phyloP scores from a whole-genome alignment of 37 sponge, comb jelly and placozoan species.

The Halisarca cf. caerulea region DNA sequence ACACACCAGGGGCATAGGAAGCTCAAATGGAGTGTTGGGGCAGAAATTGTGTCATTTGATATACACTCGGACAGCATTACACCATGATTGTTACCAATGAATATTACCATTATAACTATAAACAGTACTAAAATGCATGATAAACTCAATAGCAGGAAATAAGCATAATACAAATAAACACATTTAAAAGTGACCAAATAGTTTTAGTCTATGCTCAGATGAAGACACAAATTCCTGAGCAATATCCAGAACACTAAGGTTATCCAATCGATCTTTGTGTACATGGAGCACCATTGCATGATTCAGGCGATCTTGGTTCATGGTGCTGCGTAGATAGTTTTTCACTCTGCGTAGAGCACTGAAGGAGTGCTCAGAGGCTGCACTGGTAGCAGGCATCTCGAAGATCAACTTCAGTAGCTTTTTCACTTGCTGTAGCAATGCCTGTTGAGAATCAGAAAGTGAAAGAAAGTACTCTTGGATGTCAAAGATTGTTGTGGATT shows the following conservation, averaged over 20 bases:
- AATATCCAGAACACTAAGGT: background rate
- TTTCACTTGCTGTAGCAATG: constrained; percentile 29
- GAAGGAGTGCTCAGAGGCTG: constrained; percentile 50
- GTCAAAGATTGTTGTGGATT: constrained; percentile 31
- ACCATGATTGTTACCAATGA: no score
- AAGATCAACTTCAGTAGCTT: constrained; percentile 28
- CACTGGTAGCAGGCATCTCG: constrained; percentile 63
- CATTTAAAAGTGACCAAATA: background rate
- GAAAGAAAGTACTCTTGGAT: constrained; percentile 18
- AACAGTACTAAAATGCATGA: no score
- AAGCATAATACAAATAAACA: no score
- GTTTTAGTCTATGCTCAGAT: background rate
- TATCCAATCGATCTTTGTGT: background rate
- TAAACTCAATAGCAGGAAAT: no score
- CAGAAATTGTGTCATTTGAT: no score
- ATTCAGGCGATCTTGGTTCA: constrained; percentile 39
- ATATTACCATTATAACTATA: no score
- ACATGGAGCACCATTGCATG: constrained; percentile 24
- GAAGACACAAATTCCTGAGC: background rate
- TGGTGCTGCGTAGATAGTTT: constrained; percentile 35
- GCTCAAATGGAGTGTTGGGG: no score
- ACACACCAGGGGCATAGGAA: no score
- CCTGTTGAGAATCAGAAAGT: constrained; percentile 17
- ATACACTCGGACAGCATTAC: no score
- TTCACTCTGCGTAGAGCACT: constrained; percentile 36